These are phyloP conservation scores for Brachionus rotundiformis DNA, from an alignment of 1,140 invertebrate genomes.

Conservation along the genomic window DNA sequence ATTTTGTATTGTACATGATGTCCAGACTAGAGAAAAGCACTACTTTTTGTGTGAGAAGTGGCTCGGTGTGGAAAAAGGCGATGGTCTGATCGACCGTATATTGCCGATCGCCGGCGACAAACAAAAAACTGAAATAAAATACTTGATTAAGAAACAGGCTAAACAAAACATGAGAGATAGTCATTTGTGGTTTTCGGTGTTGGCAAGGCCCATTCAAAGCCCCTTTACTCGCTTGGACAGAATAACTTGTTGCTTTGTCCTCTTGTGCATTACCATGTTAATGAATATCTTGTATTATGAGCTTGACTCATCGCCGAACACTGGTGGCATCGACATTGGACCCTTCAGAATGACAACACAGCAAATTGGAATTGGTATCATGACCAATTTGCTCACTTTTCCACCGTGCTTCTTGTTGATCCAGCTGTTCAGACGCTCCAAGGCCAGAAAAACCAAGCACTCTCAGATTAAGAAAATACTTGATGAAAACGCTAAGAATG, in stretches of 20 bases:
- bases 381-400: constrained; percentile 31
- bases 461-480: neutral
- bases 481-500: neutral
- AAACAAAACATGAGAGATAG: constrained; percentile 15
- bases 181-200: constrained; percentile 43
- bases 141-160: constrained; percentile 19
- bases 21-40: constrained; percentile 67
- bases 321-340: neutral
- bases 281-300: constrained; percentile 51
- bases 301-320: neutral
- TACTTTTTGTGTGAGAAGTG: constrained; percentile 63
- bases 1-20: constrained; percentile 66
- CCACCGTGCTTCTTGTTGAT: constrained; percentile 29
- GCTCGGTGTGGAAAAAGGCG: constrained; percentile 63
- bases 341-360: constrained; percentile 32
- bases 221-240: constrained; percentile 37
- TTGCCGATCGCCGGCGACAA: constrained; percentile 53
- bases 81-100: constrained; percentile 64
- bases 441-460: neutral
- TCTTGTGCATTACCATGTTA: constrained; percentile 33
- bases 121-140: constrained; percentile 37
- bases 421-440: constrained; percentile 30
- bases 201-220: neutral
- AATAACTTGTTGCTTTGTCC: constrained; percentile 41
- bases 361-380: constrained; percentile 37